These are phyloP conservation scores for Gymnodraco acuticeps DNA, from an alignment of 2,797 vertebrate species.

Conservation along the genomic window DNA sequence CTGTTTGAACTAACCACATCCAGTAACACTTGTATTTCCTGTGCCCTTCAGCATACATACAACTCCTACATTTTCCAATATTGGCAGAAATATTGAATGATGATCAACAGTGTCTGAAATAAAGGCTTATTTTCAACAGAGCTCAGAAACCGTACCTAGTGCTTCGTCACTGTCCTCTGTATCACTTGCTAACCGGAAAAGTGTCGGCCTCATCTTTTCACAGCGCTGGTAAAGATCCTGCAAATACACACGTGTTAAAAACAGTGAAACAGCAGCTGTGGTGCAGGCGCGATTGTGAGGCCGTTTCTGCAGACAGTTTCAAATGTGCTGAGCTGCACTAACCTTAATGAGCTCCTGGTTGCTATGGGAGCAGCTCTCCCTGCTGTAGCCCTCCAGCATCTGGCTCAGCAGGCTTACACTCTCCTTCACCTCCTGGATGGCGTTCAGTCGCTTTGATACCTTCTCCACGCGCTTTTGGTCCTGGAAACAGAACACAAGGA, in stretches of 20 bases:
- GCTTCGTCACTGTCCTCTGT: slow-evolving; percentile 98
- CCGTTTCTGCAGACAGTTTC: neutral
- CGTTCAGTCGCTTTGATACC: slow-evolving; percentile 94
- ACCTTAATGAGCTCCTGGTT: slow-evolving; percentile 97
- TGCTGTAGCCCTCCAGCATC: slow-evolving; percentile 92
- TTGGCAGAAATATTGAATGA: too few species aligned
- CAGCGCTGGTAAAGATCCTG: slow-evolving; percentile 98
- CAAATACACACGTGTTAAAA: slow-evolving; percentile 35
- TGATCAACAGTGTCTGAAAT: too few species aligned
- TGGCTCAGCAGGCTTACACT: slow-evolving; percentile 94
- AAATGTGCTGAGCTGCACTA: slow-evolving; percentile 35
- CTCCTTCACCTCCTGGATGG: slow-evolving; percentile 97
- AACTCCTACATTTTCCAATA: too few species aligned
- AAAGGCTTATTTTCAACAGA: neutral
- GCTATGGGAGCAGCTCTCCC: slow-evolving; percentile 85
- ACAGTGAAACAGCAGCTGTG: neutral
- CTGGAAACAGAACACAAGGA: slow-evolving; percentile 64
- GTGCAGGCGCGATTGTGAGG: neutral
- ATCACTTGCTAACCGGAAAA: slow-evolving; percentile 97
- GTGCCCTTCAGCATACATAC: too few species aligned
- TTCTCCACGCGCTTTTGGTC: slow-evolving; percentile 98
- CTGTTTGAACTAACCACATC: too few species aligned
- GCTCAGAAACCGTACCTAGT: slow-evolving; percentile 84
- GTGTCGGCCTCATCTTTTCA: slow-evolving; percentile 97
- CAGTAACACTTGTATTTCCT: too few species aligned